A percentile compares a stretch with the other conserved stretches of the same genome.
These are phyloP conservation scores for Drosophila emarginata DNA, from an alignment of 2,888 invertebrate species.

Conservation along the genomic window DNA sequence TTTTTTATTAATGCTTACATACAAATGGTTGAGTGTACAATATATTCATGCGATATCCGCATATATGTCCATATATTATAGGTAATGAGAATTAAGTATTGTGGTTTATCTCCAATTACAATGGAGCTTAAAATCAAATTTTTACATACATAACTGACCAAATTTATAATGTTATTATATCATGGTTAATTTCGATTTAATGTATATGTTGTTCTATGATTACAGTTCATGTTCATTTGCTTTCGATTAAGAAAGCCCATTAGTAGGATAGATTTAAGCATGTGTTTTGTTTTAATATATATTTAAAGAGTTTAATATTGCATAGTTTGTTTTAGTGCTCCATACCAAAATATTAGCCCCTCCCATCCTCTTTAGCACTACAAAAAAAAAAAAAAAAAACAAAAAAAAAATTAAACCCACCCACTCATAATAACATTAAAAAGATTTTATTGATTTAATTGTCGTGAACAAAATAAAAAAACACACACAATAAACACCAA, in stretches of 20 bases:
- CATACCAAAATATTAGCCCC: too few relatives aligned
- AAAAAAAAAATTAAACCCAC: neutral
- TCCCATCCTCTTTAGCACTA: neutral
- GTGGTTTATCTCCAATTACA: neutral
- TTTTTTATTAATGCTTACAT: slow-evolving; percentile 60
- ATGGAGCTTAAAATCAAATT: neutral
- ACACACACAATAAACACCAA: neutral
- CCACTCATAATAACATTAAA: neutral
- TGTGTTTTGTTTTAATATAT: neutral
- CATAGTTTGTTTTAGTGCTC: neutral
- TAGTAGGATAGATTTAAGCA: neutral
- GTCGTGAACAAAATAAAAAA: neutral
- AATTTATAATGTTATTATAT: slow-evolving; percentile 8
- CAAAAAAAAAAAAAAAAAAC: too few relatives aligned
- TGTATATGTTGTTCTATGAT: neutral
- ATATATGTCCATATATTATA: slow-evolving; percentile 11
- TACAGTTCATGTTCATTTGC: neutral
- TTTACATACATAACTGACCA: slow-evolving; percentile 2
- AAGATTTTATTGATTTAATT: neutral
- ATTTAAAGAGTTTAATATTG: neutral
- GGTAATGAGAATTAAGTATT: neutral
- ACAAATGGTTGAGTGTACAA: slow-evolving; percentile 35
- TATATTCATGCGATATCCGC: slow-evolving; percentile 22
- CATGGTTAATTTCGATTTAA: neutral
- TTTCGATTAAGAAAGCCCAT: slow-evolving; percentile 3